Percentiles rank a stretch among this genome's conserved stretches.
Conservation (phyloP, 2,888 invertebrate genomes). For the Hofmannophila pseudospretella region DNA sequence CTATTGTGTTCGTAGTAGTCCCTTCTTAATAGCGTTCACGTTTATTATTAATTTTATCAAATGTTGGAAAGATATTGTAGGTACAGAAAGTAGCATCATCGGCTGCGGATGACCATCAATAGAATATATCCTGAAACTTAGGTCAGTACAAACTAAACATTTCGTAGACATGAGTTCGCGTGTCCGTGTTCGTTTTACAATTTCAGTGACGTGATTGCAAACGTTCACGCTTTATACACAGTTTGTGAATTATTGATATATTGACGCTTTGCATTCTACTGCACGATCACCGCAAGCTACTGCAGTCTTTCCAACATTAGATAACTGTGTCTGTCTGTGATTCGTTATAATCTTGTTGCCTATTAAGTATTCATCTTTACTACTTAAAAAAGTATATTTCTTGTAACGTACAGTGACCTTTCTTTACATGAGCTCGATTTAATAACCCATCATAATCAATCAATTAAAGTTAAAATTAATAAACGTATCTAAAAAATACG, state of each 20-base stretch:
- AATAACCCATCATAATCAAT: too few species aligned
- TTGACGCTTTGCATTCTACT: slow-evolving; percentile 31
- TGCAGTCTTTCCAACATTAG: slow-evolving; percentile 71
- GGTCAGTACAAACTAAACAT: slow-evolving; percentile 55
- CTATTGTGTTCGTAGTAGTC: slow-evolving; percentile 18
- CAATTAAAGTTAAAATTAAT: too few species aligned
- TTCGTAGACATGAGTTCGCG: slow-evolving; percentile 40
- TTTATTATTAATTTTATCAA: slow-evolving; percentile 40
- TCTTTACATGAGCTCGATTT: too few species aligned
- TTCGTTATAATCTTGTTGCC: too few species aligned
- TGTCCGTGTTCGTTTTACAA: slow-evolving; percentile 47
- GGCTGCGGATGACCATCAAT: slow-evolving; percentile 36
- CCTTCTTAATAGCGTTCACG: slow-evolving; percentile 21
- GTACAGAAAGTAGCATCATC: slow-evolving; percentile 30
- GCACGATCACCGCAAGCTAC: slow-evolving; percentile 57
- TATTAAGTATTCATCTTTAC: slow-evolving; percentile 5
- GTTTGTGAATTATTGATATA: slow-evolving; percentile 26
- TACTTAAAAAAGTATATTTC: not conserved
- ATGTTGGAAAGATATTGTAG: slow-evolving; percentile 71
- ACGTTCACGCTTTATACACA: slow-evolving; percentile 45
- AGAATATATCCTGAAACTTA: slow-evolving; percentile 40
- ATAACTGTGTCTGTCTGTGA: slow-evolving; percentile 29
- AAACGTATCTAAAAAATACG: too few species aligned
- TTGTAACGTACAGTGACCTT: too few species aligned
- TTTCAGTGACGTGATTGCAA: slow-evolving; percentile 37